A percentile compares a stretch with the other conserved stretches of the same genome.
These are phyloP conservation scores for Lepus oiostolus DNA, from an alignment of 2,797 vertebrate genomes.

Conservation along the genomic window DNA sequence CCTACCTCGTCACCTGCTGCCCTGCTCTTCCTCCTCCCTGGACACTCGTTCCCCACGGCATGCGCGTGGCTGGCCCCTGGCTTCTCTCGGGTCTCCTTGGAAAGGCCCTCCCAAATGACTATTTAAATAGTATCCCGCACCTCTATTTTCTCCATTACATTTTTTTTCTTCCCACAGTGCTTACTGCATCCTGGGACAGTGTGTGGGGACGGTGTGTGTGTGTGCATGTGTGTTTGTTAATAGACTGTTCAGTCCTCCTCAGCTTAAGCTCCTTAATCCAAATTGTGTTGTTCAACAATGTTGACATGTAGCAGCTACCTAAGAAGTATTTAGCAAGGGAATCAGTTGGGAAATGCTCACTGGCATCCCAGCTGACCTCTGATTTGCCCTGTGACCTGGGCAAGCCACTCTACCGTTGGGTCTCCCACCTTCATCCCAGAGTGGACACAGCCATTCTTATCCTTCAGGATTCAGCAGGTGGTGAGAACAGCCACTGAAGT, in stretches of 20 bases:
- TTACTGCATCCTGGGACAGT: not conserved
- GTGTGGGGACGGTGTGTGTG: not conserved
- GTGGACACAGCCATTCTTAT: not conserved
- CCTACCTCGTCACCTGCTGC: not conserved
- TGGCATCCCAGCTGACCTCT: slow-evolving; percentile 1
- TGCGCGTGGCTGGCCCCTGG: not conserved
- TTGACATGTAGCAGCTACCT: not conserved
- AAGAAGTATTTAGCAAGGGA: slow-evolving; percentile 34
- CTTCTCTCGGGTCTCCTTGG: not conserved
- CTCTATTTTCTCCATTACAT: not conserved
- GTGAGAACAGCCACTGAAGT: not conserved
- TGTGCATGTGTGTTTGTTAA: not conserved
- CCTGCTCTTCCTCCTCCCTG: not conserved
- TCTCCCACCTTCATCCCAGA: not conserved
- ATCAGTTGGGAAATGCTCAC: not conserved
- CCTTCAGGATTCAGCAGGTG: not conserved
- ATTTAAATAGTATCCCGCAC: not conserved
- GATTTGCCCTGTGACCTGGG: not conserved
- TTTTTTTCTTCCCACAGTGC: not conserved
- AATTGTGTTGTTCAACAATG: slow-evolving; percentile 36
- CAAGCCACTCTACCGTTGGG: not conserved
- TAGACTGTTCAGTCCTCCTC: not conserved
- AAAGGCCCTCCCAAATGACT: not conserved
- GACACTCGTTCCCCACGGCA: no score
- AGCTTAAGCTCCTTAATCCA: not conserved